Evolutionary conservation across 2,888 invertebrate genomes (phyloP), one percentile per base, ranked within the genome.

Genomic region (Parthenolecanium corni): DNA sequence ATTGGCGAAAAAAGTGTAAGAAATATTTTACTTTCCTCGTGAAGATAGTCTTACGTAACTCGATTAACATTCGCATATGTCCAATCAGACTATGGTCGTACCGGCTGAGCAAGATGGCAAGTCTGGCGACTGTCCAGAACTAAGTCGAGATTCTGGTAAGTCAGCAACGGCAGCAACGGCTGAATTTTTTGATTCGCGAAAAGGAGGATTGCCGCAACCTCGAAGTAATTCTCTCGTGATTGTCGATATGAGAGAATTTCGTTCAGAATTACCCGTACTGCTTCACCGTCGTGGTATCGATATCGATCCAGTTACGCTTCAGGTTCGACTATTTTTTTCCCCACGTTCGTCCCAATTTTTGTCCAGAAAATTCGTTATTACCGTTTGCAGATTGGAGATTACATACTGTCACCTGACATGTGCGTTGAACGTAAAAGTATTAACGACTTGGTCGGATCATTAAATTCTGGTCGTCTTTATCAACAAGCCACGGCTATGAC

Each of bases 201-300:
- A 84, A 78, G 87, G 81, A 71, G 72, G 70, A 52, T 67, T 66
- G 12, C 68, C 68, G 16, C 66, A 70, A 9, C 68, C 68, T 53
- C 69, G 70, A 64, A 57, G 64, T 31, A 52, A 25, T 21, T 79
- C 79, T 2, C 77, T 78, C 69, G 76, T 89, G 24, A 82, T 99
- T 67, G 95, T 99, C 14, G 98, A 98, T 74, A 92, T 96, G 86
- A 80, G 98, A 68, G 98, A 98, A 76, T 98, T 98, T 73, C 82
- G 96, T 42, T 94, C 95, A 62, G 96, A 97, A 74, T 77, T 98
- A 54, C 98, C 98, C 0, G 86, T 93, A 2, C 76, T 97, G 52
- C 82, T 98, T 64, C 95, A 98, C 73, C 86, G 87, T 71, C 82
- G 91, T 62, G 94, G 94, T 6, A 86, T 98, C 65, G 89, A 91